Percentiles rank a stretch among this genome's conserved stretches.
Conservation (phyloP, 2,113 vertebrate genomes). For the Candoia aspera region DNA sequence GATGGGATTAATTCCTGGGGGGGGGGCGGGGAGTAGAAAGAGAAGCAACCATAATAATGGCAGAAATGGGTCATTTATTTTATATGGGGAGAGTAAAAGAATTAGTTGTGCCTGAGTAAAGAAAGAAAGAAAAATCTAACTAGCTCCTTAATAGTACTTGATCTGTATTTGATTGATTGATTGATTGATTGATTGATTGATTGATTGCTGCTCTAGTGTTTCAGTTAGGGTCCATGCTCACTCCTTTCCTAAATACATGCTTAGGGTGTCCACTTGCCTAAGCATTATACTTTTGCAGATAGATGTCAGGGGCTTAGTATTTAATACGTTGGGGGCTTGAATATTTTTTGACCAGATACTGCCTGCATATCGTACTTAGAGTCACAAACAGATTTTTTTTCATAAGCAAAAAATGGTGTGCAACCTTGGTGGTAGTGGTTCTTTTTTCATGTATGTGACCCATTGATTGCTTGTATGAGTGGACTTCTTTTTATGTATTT, state of each 20-base stretch:
- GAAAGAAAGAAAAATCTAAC: not conserved
- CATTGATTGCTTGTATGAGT: not conserved
- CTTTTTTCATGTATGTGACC: not conserved
- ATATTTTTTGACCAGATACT: not conserved
- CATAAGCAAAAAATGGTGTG: not conserved
- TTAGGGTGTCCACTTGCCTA: not conserved
- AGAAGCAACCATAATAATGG: not conserved
- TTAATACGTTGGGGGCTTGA: not conserved
- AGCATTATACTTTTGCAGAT: not conserved
- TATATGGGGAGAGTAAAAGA: not conserved
- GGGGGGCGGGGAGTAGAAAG: not conserved
- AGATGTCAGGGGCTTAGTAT: not conserved
- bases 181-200: not conserved
- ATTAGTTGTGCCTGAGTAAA: not conserved
- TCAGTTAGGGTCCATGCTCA: not conserved
- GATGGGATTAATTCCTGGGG: not conserved
- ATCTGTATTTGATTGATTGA: not conserved
- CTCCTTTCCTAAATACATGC: no score
- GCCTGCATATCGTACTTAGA: not conserved
- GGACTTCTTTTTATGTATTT: not conserved
- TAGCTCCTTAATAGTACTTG: not conserved
- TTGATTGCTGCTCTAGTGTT: not conserved
- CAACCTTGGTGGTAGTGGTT: not conserved
- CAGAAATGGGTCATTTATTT: not conserved
- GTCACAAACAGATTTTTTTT: not conserved